These are phyloP conservation scores for Brachymystax lenok DNA, from an alignment of 2,797 vertebrate genomes.

Conservation along the genomic window DNA sequence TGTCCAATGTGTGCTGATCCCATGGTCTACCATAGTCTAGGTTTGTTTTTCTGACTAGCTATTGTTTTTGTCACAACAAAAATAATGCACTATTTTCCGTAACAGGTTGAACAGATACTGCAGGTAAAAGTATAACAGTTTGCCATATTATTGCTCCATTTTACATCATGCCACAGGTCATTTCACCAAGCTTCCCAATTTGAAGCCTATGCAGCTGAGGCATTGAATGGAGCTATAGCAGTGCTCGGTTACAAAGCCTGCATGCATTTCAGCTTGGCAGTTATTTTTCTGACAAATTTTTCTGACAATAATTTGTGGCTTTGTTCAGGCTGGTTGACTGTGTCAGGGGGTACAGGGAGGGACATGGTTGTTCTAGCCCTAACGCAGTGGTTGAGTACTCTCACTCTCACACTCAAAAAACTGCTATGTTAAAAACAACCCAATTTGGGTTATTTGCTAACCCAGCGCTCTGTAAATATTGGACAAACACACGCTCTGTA, in stretches of 20 bases:
- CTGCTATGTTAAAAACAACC: background rate
- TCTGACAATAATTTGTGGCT: slow-evolving; percentile 71
- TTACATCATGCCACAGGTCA: background rate
- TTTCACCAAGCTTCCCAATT: background rate
- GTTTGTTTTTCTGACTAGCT: background rate
- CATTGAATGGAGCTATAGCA: background rate
- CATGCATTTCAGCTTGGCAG: slow-evolving; percentile 8
- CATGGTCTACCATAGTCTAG: background rate
- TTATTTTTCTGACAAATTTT: slow-evolving; percentile 48
- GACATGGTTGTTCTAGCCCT: background rate
- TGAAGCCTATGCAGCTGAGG: background rate
- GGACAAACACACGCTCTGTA: background rate
- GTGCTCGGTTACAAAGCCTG: background rate
- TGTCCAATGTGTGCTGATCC: background rate
- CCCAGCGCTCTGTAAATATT: background rate
- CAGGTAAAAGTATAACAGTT: background rate
- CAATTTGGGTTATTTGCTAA: background rate
- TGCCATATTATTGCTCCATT: background rate
- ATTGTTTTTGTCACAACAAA: background rate
- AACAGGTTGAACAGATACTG: background rate
- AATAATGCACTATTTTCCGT: background rate
- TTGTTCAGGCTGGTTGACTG: slow-evolving; percentile 52
- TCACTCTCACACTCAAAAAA: slow-evolving; percentile 32
- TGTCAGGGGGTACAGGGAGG: slow-evolving; percentile 4
- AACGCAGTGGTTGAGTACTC: slow-evolving; percentile 33